Evolutionary conservation across 2,113 vertebrate species (phyloP).

Genomic region (Siphamia tubifer): DNA sequence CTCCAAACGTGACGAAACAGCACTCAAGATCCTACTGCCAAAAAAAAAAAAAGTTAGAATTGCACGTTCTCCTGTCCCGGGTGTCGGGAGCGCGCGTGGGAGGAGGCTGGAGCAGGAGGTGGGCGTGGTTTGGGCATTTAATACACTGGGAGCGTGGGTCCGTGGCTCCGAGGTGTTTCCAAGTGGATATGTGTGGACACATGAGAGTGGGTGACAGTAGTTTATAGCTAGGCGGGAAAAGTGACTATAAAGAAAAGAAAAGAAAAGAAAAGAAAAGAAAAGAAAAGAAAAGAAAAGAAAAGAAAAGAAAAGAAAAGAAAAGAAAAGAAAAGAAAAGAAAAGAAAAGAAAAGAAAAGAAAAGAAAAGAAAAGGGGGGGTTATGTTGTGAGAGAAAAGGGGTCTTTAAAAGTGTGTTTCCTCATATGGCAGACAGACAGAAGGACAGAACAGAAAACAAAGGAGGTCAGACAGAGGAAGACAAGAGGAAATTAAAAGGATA

Average conservation of each 20-base stretch:
- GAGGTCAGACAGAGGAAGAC: conserved; percentile 18
- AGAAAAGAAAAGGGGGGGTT: neutral
- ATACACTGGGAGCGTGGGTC: neutral
- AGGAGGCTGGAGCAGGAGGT: conserved; percentile 41
- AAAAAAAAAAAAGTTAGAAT: conserved; percentile 2
- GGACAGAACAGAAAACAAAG: too few species aligned
- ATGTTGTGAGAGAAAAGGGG: too few species aligned
- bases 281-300: neutral
- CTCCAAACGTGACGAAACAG: conserved; percentile 18
- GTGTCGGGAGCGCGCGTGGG: conserved; percentile 38
- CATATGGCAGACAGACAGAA: too few species aligned
- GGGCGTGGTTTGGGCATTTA: conserved; percentile 68
- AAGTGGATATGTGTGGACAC: conserved; percentile 8
- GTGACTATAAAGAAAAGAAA: neutral
- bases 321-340: neutral
- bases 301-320: neutral
- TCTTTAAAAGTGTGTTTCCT: too few species aligned
- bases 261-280: neutral
- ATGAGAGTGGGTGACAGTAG: conserved; percentile 10
- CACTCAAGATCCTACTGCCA: conserved; percentile 23
- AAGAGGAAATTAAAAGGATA: conserved; percentile 56
- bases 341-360: neutral
- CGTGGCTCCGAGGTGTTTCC: neutral
- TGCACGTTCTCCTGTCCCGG: conserved; percentile 5
- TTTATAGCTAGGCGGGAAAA: neutral